These are phyloP conservation scores for Tiaroga cobitis DNA, from an alignment of 2,797 vertebrate species.

Conservation along the genomic window DNA sequence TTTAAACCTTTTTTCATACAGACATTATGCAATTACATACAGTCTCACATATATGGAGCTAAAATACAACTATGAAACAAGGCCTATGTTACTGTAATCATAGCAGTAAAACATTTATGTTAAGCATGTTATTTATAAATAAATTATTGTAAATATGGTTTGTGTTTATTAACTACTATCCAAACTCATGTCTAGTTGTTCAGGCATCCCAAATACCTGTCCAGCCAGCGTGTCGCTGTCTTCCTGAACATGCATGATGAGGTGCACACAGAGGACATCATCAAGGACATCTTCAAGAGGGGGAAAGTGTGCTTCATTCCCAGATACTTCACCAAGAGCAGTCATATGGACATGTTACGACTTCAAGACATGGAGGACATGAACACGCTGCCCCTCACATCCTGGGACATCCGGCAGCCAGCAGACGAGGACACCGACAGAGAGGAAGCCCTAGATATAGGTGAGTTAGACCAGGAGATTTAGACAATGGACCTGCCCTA, in stretches of 20 bases:
- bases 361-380: constrained; percentile 83
- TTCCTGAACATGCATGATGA: constrained; percentile 94
- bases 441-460: constrained; percentile 86
- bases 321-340: constrained; percentile 79
- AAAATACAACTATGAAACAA: background rate
- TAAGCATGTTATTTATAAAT: background rate
- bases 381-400: constrained; percentile 80
- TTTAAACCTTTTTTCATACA: too few species aligned
- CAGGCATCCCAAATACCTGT: constrained; percentile 82
- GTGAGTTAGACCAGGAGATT: constrained; percentile 62
- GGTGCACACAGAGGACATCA: constrained; percentile 85
- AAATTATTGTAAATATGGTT: background rate
- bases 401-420: constrained; percentile 93
- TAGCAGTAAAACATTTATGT: background rate
- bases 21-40: background rate
- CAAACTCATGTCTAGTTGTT: constrained; percentile 76
- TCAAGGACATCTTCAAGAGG: constrained; percentile 81
- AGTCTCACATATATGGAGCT: background rate
- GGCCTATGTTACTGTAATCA: background rate
- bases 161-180: background rate
- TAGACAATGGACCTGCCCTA: background rate
- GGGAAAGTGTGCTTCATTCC: constrained; percentile 93
- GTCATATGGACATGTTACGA: constrained; percentile 92
- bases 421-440: constrained; percentile 74
- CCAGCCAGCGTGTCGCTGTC: constrained; percentile 84